Base-by-base conservation (phyloP, 2,797 vertebrate genomes). In the Bradypodion pumilum region DNA sequence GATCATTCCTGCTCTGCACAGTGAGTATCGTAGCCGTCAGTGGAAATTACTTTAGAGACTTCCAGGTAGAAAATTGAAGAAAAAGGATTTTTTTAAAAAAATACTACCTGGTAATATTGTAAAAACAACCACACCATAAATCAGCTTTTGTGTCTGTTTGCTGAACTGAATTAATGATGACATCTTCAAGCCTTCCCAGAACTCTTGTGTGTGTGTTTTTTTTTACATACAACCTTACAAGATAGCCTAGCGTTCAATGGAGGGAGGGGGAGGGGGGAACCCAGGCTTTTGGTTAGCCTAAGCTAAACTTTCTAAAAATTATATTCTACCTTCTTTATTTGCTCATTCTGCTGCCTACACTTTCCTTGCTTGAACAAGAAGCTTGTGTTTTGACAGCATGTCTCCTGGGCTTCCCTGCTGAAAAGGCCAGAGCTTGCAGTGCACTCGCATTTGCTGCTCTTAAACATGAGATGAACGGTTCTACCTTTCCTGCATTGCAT, bases 391-490 rank as follows among this genome's bases (percentile, higher is more conserved):
- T 95, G 95, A 96, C 95, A 95, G 92, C 79, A 46, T 66, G 90
- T 94, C 95, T 96, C 95, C 84, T 91, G 95, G 94, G 95, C 85
- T 81, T 91, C 63, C 90, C 87, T 79, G 72, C 84, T 92, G 94
- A 95, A 96, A 95, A 96, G 94, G 94, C 95, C 95, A 94, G 92
- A 90, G 81, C 93, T 94, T 91, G 95, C 89, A 90, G 81, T 82
- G 91, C 92, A 92, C 92, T 91, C 91, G 78, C 89, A 92, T 93
- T 91, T 90, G 88, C 93, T 90, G 90, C 91, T 89, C 94, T 94
- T 89, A 91, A 93, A 87, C 85, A 86, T 83, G 78, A 93, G 91
- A 92, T 0, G 2, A 90, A 79, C 85, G 13, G 68, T 90, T 87
- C 83, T 91, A 80, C 81, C 87, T 93, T 91, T 69, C 87, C 92